These are phyloP conservation scores for Penaeus vannamei DNA, from an alignment of 1,140 invertebrate species.

Conservation along the genomic window DNA sequence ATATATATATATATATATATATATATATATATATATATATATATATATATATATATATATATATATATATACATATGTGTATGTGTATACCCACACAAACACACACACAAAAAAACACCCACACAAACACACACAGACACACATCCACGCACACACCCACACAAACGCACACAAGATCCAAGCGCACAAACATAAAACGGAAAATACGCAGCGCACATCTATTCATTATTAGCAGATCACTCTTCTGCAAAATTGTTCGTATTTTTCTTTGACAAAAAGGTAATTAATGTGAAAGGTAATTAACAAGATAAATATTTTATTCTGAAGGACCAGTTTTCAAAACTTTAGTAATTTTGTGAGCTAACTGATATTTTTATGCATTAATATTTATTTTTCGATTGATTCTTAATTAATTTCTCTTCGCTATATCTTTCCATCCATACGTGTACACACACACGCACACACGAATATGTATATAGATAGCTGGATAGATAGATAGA, in stretches of 20 bases:
- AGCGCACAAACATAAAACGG: neutral
- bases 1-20: constrained; percentile 1
- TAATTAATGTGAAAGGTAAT: no score
- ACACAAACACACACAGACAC: neutral
- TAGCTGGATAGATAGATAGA: constrained; percentile 5
- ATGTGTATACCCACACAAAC: neutral
- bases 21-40: neutral
- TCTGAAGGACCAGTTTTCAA: no score
- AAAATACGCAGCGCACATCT: neutral
- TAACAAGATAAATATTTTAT: no score
- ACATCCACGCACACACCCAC: neutral
- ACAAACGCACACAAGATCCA: neutral
- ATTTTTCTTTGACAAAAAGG: no score
- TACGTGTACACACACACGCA: neutral
- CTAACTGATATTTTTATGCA: no score
- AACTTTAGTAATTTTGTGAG: no score
- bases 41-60: neutral
- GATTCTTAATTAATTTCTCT: no score
- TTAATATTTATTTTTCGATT: no score
- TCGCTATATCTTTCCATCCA: neutral
- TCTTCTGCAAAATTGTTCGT: no score
- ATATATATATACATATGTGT: neutral
- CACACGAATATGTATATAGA: constrained; percentile 4
- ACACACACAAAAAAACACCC: neutral
- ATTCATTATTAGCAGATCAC: no score